Conservation (phyloP, 1,140 invertebrate species). For the Muscidifurax raptorellus region DNA sequence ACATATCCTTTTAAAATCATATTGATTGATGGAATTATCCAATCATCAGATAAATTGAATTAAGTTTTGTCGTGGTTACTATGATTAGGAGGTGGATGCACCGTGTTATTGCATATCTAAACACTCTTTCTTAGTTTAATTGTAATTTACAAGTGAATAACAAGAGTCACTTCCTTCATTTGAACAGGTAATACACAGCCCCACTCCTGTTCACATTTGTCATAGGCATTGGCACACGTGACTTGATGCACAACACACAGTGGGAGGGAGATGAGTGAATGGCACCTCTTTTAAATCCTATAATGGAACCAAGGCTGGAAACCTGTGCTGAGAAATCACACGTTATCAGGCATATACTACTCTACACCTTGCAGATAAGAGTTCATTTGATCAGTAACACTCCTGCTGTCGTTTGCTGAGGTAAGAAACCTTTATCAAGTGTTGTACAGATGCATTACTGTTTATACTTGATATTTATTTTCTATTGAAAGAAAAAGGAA, state of each 20-base stretch:
- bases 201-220: slow-evolving; percentile 4
- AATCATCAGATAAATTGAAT: slow-evolving; percentile 47
- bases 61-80: background rate
- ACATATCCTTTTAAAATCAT: slow-evolving; percentile 17
- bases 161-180: slow-evolving; percentile 31
- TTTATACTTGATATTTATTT: background rate
- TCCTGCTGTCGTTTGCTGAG: slow-evolving; percentile 8
- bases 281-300: slow-evolving; percentile 38
- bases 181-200: slow-evolving; percentile 37
- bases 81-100: background rate
- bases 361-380: slow-evolving; percentile 34
- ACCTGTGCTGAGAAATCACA: background rate
- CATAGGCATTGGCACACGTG: slow-evolving; percentile 11
- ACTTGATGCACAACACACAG: slow-evolving; percentile 12
- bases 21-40: slow-evolving; percentile 35
- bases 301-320: slow-evolving; percentile 41
- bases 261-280: slow-evolving; percentile 10
- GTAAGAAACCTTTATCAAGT: background rate
- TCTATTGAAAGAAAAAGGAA: too few relatives aligned
- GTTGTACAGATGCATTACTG: slow-evolving; percentile 1
- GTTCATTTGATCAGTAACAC: slow-evolving; percentile 29
- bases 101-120: background rate
- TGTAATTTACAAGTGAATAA: slow-evolving; percentile 29
- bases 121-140: background rate
- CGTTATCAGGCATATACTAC: slow-evolving; percentile 35